A percentile compares a stretch with the other conserved stretches of the same genome.
Evolutionary conservation across 2,888 invertebrate genomes (phyloP).

Genomic region (Amphipoea oculea): DNA sequence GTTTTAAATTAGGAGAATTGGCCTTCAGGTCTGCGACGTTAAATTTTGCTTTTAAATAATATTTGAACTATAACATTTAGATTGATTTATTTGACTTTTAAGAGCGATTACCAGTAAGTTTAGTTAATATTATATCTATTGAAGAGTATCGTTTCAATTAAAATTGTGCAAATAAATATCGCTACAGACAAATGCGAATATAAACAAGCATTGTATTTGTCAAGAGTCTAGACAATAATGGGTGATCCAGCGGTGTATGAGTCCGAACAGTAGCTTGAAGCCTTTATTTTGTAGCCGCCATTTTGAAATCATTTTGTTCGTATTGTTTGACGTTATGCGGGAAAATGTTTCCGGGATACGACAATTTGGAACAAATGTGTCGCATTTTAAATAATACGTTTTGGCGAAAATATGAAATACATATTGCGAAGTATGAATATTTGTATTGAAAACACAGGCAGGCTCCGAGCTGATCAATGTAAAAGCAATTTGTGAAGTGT

Average conservation of each 20-base stretch:
- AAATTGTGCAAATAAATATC: slow-evolving; percentile 24
- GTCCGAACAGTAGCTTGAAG: slow-evolving; percentile 4
- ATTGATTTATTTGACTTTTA: neutral
- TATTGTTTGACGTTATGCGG: slow-evolving; percentile 41
- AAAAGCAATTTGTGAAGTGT: slow-evolving; percentile 53
- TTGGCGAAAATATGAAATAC: slow-evolving; percentile 12
- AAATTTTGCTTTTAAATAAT: slow-evolving; percentile 21
- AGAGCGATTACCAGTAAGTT: neutral
- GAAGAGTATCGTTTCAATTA: slow-evolving; percentile 5
- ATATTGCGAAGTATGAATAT: slow-evolving; percentile 24
- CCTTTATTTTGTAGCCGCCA: slow-evolving; percentile 17
- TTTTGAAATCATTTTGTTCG: slow-evolving; percentile 37
- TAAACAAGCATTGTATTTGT: slow-evolving; percentile 28
- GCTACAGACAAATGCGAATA: slow-evolving; percentile 1
- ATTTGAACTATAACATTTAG: slow-evolving; percentile 6
- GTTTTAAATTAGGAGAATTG: too few relatives aligned
- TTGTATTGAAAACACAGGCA: slow-evolving; percentile 30
- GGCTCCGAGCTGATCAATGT: slow-evolving; percentile 29
- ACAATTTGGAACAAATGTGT: slow-evolving; percentile 33
- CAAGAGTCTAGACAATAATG: slow-evolving; percentile 30
- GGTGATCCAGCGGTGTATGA: slow-evolving; percentile 8
- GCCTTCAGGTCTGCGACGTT: neutral
- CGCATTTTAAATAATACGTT: slow-evolving; percentile 31
- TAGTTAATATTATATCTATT: neutral
- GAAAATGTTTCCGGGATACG: slow-evolving; percentile 21